A percentile compares a stretch with the other conserved stretches of the same genome.
Evolutionary conservation across 2,113 vertebrate genomes (phyloP).

Genomic region (Heterocephalus glaber): DNA sequence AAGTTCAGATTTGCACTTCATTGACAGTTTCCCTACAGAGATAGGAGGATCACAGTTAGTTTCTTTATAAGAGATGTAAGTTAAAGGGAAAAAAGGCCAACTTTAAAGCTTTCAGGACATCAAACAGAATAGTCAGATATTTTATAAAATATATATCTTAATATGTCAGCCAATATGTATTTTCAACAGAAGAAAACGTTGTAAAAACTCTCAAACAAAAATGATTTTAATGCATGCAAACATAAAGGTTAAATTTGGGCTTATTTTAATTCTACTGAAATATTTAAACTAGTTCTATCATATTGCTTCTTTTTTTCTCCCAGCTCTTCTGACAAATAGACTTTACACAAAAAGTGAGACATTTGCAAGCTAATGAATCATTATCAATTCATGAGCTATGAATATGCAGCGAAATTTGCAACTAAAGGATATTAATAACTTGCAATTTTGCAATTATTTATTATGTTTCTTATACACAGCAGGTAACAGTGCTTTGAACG

Average conservation of each 20-base stretch:
- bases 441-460: conserved; percentile 76
- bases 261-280: conserved; percentile 78
- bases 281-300: conserved; percentile 80
- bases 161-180: conserved; percentile 71
- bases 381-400: conserved; percentile 78
- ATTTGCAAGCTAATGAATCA: conserved; percentile 75
- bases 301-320: conserved; percentile 72
- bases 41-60: conserved; percentile 56
- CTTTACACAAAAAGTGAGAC: conserved; percentile 61
- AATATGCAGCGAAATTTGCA: conserved; percentile 79
- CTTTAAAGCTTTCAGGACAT: conserved; percentile 80
- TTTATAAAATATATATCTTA: conserved; percentile 82
- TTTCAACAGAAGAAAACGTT: conserved; percentile 72
- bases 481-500: conserved; percentile 38
- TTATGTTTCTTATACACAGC: conserved; percentile 56
- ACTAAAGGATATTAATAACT: conserved; percentile 67
- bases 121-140: conserved; percentile 83
- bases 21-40: conserved; percentile 56
- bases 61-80: conserved; percentile 66
- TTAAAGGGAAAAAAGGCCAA: conserved; percentile 67
- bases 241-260: conserved; percentile 68
- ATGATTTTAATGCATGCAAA: conserved; percentile 78
- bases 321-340: conserved; percentile 79
- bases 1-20: conserved; percentile 62
- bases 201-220: conserved; percentile 75